Base-by-base conservation (phyloP, 2,113 vertebrate genomes). In the Malurus alboscapulatus region DNA sequence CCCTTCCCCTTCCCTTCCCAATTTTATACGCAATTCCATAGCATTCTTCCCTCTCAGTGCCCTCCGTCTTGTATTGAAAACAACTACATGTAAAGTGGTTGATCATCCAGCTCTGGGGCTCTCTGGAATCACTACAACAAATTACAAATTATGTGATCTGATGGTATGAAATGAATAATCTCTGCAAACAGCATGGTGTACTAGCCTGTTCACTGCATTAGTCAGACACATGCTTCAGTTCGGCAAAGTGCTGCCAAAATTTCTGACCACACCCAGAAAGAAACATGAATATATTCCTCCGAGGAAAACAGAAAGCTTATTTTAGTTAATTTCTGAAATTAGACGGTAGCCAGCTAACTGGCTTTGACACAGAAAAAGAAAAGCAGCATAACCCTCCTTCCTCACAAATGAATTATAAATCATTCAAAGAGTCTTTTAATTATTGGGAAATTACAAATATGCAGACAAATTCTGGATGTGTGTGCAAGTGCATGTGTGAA, bases 201-300 rank as follows among this genome's bases (percentile, higher is more conserved):
- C 84, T 80, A 55, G 93, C 85, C 84, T 92, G 94, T 48, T 91
- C 88, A 90, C 78, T 93, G 87, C 82, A 81, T 96, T 96, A 96
- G 78, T 96, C 96, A 96, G 89, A 91, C 21, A 62, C 76, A 92
- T 1, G 27, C 87, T 92, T 89, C 2, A 21, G 84, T 82, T 88
- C 82, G 67, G 79, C 75, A n/a, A 82, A 91, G 44, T 5, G 40
- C 82, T 95, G 93, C 95, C 94, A 96, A 84, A 91, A 94, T 88
- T 74, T 77, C 92, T 81, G 59, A 91, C 94, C 95, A 94, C 96
- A 94, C 96, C 96, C 87, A 90, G 68, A 59, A 76, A 76, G 79
- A 93, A 93, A 90, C 68, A 95, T 40, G 53, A 95, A 93, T 93
- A 95, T 92, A 94, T 87, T 95, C 94, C 80, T 96, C 94, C 34